phyloP scores from a whole-genome alignment of 1,140 invertebrate genomes.

The Antheraea mylitta region DNA sequence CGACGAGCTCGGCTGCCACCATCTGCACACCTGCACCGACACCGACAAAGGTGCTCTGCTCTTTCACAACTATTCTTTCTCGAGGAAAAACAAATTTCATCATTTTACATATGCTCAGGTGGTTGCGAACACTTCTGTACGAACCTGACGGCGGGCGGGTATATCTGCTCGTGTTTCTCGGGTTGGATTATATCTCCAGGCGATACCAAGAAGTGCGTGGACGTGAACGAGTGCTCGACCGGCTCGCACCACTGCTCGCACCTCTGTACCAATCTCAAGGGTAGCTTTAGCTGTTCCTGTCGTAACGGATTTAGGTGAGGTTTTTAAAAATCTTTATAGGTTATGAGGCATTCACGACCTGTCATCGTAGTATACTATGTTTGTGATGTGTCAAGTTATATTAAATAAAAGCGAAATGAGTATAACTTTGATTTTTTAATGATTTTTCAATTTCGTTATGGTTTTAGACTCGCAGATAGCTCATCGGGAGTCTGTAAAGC shows the following conservation, averaged over 20 bases:
- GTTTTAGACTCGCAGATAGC: constrained; percentile 81
- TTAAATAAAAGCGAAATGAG: no score
- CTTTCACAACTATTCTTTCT: no score
- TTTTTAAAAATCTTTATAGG: not conserved
- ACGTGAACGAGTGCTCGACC: constrained; percentile 94
- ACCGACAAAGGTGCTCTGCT: constrained; percentile 74
- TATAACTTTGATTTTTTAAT: not conserved
- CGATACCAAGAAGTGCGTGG: constrained; percentile 89
- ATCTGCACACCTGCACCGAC: constrained; percentile 85
- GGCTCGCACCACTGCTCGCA: constrained; percentile 94
- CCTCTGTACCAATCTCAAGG: constrained; percentile 94
- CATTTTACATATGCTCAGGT: constrained; percentile 72
- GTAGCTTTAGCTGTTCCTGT: constrained; percentile 93
- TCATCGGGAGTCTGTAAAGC: constrained; percentile 91
- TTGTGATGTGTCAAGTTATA: not conserved
- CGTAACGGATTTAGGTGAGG: constrained; percentile 86
- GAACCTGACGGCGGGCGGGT: constrained; percentile 88
- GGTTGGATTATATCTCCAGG: constrained; percentile 90
- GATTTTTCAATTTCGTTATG: not conserved
- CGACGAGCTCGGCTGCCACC: constrained; percentile 95
- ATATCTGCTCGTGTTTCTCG: constrained; percentile 92
- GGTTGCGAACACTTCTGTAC: constrained; percentile 96
- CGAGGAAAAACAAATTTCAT: no score
- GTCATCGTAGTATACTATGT: not conserved
- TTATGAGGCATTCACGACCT: not conserved